Conservation (phyloP, 2,888 invertebrate species). For the Dryobotodes eremita region DNA sequence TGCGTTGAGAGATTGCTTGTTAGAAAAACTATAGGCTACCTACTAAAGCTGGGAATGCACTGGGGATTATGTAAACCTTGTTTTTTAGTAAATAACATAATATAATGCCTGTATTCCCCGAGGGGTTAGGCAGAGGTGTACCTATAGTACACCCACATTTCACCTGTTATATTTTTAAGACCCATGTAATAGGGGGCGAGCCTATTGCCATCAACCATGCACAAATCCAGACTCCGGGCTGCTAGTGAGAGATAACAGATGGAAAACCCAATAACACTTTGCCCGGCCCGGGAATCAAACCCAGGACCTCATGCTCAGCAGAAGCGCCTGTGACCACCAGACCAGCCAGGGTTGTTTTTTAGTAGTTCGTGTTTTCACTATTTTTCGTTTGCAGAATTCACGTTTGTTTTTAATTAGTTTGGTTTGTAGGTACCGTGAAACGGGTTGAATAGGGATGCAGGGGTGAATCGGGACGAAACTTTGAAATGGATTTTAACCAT, state of each 20-base stretch:
- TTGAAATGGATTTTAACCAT: too few species aligned
- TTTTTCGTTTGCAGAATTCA: not conserved
- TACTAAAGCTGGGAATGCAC: slow-evolving; percentile 40
- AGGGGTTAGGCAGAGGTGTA: not conserved
- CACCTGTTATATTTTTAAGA: not conserved
- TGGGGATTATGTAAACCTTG: slow-evolving; percentile 13
- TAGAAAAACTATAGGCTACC: slow-evolving; percentile 35
- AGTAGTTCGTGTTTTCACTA: not conserved
- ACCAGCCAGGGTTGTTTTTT: not conserved
- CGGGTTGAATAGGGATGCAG: too few species aligned
- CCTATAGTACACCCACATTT: too few species aligned
- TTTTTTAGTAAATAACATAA: too few species aligned
- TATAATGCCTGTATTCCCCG: too few species aligned
- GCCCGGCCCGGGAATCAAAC: not conserved
- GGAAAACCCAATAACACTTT: not conserved
- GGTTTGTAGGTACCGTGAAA: not conserved
- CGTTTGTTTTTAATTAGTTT: not conserved
- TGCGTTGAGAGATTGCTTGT: slow-evolving; percentile 55
- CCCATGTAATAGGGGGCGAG: not conserved
- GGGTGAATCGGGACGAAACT: too few species aligned
- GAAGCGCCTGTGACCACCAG: not conserved
- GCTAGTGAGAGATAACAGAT: not conserved
- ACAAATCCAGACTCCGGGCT: not conserved
- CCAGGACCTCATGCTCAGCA: not conserved
- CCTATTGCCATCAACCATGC: not conserved